Evolutionary conservation across 1,140 invertebrate species (phyloP), one percentile per base, ranked within the genome.

Genomic region (Zaprionus kolodkinae): DNA sequence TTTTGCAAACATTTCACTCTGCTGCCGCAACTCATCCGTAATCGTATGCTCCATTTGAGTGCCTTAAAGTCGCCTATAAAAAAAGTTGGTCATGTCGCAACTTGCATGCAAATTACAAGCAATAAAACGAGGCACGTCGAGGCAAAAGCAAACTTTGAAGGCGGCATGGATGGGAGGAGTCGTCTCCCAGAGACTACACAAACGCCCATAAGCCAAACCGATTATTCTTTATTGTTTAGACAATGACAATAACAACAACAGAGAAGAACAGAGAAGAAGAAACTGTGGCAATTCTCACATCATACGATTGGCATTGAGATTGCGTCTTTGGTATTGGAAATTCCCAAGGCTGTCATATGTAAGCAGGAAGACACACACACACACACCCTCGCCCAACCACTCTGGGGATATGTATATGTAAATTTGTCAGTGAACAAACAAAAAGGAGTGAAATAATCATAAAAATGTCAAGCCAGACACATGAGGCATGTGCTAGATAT

Each of bases 391-490:
- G 48, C 60, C 65, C 61, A 50, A 30, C 27, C 69, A 45, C 55
- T 17, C 72, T n/a, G 30, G 68, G 69, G 59, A 89, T 89, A 50
- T 50, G 45, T 21, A 89, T 89, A 89, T 89, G 85, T 75, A 89
- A 89, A 89, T 89, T 89, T 89, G 81, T 88, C 81, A 87, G 64
- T 75, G 60, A 76, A 57, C 77, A 79, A 81, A 84, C 74, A 87
- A 72, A 90, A 91, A 91, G 78, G 88, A 91, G 83, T 91, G 76
- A 91, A 91, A 91, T 85, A 88, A 87, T 91, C 88, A 91, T 91
- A 91, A 91, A 91, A 91, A 85, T 79, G 88, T 76, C 88, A 79
- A 64, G 48, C 35, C 57, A 69, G 40, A 69, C 48, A 43, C n/a
- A 45, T 43, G 40, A 48, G 40, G 56, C 15, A 13, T 43, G 60